A percentile compares a stretch with the other conserved stretches of the same genome.
Evolutionary conservation across 1,140 invertebrate genomes (phyloP).

Genomic region (Meloidogyne exigua): DNA sequence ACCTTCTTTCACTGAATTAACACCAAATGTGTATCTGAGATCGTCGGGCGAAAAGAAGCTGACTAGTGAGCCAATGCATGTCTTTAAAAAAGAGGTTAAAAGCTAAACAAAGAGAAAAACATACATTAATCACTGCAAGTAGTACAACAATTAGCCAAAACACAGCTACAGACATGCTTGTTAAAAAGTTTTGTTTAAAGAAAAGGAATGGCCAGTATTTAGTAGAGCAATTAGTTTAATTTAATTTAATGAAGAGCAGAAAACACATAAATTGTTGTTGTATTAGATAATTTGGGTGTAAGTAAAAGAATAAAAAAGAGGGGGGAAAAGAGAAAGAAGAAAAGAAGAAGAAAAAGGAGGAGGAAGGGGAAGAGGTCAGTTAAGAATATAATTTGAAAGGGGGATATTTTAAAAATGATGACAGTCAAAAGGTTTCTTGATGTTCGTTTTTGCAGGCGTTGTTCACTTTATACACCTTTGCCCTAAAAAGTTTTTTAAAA

Average conservation of each 20-base stretch:
- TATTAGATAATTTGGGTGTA: background rate
- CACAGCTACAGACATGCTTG: too few relatives aligned
- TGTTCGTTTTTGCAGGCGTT: background rate
- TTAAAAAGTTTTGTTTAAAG: too few relatives aligned
- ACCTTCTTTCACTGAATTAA: slow-evolving; percentile 28
- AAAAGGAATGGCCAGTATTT: background rate
- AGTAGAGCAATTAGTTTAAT: background rate
- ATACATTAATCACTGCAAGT: too few relatives aligned
- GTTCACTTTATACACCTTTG: background rate
- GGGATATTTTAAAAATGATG: slow-evolving; percentile 12
- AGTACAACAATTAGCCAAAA: too few relatives aligned
- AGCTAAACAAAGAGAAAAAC: too few relatives aligned
- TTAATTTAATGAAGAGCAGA: background rate
- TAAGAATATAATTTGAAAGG: background rate
- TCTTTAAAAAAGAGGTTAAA: background rate
- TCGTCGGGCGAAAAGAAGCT: slow-evolving; percentile 62
- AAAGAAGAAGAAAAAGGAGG: background rate
- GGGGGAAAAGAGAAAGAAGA: background rate
- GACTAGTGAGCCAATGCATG: slow-evolving; percentile 30
- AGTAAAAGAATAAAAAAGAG: background rate
- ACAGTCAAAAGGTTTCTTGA: background rate
- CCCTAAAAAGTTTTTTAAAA: background rate
- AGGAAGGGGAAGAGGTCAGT: background rate
- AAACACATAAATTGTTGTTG: slow-evolving; percentile 8
- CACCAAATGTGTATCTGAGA: slow-evolving; percentile 35